Percentiles rank a stretch among this genome's conserved stretches.
Evolutionary conservation across 2,797 vertebrate species (phyloP).

Genomic region (Morelia viridis): DNA sequence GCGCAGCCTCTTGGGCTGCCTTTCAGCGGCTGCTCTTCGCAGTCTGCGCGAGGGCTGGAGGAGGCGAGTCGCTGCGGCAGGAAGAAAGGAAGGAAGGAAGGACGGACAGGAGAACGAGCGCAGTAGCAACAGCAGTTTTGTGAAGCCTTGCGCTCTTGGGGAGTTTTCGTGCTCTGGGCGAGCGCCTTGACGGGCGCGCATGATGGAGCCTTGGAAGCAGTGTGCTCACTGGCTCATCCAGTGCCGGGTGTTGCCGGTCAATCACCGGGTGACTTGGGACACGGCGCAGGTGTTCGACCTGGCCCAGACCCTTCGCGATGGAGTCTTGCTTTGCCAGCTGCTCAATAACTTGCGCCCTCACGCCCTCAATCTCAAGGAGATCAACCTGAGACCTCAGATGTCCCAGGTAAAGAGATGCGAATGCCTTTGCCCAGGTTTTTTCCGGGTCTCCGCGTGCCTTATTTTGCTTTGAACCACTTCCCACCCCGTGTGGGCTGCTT

Average conservation of each 20-base stretch:
- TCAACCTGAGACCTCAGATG: conserved; percentile 96
- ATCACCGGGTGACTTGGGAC: conserved; percentile 95
- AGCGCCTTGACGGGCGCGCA: background rate
- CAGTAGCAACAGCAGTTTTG: background rate
- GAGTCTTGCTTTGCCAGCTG: conserved; percentile 93
- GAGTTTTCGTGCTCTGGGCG: background rate
- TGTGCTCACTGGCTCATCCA: conserved; percentile 93
- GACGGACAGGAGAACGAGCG: background rate
- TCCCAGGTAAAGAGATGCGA: conserved; percentile 83
- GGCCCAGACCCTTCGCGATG: conserved; percentile 94
- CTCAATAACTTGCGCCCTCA: conserved; percentile 91
- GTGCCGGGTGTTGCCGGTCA: conserved; percentile 91
- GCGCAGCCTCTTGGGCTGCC: background rate
- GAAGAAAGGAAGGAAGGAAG: background rate
- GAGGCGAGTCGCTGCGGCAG: background rate
- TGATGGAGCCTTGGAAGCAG: conserved; percentile 94
- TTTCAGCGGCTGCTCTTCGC: background rate
- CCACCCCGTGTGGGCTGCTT: background rate
- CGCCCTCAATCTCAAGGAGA: conserved; percentile 93
- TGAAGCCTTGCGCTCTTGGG: background rate
- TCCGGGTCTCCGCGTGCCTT: background rate
- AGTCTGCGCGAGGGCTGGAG: background rate
- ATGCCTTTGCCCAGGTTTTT: background rate
- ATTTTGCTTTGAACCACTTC: background rate
- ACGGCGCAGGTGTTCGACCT: conserved; percentile 94